Conservation (phyloP, 2,113 vertebrate genomes). For the Perca schrenkii region DNA sequence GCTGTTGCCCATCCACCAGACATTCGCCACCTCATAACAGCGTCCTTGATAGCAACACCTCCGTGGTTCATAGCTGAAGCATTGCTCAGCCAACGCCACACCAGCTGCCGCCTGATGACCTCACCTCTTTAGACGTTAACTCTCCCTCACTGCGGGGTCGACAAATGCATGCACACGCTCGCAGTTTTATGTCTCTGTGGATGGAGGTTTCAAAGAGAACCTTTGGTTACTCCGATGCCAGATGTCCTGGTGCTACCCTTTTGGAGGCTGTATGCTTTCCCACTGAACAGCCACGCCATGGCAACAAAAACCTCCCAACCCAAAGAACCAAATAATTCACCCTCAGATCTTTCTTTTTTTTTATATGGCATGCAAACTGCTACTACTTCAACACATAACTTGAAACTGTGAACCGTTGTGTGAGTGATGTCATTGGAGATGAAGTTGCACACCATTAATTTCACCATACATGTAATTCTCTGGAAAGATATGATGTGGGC, state of each 20-base stretch:
- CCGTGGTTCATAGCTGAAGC: slow-evolving; percentile 65
- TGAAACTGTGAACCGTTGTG: slow-evolving; percentile 11
- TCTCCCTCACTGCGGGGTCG: slow-evolving; percentile 17
- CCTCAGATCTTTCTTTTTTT: slow-evolving; percentile 6
- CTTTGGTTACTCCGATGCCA: slow-evolving; percentile 13
- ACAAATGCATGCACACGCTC: slow-evolving; percentile 20
- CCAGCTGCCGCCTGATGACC: slow-evolving; percentile 63
- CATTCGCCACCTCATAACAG: slow-evolving; percentile 67
- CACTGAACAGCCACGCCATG: slow-evolving; percentile 19
- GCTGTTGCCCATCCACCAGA: slow-evolving; percentile 55
- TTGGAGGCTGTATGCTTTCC: slow-evolving; percentile 48
- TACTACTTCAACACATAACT: neutral
- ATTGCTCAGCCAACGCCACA: slow-evolving; percentile 45
- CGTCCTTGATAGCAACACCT: slow-evolving; percentile 73
- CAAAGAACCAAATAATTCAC: slow-evolving; percentile 16
- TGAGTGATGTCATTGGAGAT: neutral
- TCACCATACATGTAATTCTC: slow-evolving; percentile 22
- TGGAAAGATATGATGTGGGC: slow-evolving; percentile 7
- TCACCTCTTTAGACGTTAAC: slow-evolving; percentile 58
- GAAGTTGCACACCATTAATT: neutral
- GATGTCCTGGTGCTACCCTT: slow-evolving; percentile 53
- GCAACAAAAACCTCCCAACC: slow-evolving; percentile 24
- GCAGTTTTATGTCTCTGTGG: neutral
- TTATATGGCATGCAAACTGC: neutral
- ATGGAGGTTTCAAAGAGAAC: slow-evolving; percentile 52